Evolutionary conservation across 2,113 vertebrate genomes (phyloP).

Genomic region (Girardinichthys multiradiatus): DNA sequence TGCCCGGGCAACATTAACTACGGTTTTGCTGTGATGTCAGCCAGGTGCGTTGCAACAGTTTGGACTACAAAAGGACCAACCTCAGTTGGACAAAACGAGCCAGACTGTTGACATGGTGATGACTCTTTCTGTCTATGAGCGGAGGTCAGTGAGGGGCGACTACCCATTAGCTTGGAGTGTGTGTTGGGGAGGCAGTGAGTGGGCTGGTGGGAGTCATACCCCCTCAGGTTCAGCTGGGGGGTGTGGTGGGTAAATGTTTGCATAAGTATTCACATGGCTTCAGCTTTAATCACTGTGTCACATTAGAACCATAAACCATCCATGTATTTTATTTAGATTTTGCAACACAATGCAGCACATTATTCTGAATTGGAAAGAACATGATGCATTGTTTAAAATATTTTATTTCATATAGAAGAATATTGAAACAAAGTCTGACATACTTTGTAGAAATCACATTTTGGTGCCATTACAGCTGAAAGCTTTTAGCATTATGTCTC

Average conservation of each 20-base stretch:
- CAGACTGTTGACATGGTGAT: constrained; percentile 47
- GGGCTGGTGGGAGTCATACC: constrained; percentile 3
- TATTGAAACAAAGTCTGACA: too few relatives aligned
- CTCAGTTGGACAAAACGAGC: constrained; percentile 64
- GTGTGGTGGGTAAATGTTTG: constrained; percentile 8
- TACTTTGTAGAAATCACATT: too few relatives aligned
- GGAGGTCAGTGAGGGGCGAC: constrained; percentile 54
- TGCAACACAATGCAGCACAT: too few relatives aligned
- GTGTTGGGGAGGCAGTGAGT: constrained; percentile 27
- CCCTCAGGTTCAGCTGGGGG: constrained; percentile 4
- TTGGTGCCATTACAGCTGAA: too few relatives aligned
- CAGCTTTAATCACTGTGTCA: too few relatives aligned
- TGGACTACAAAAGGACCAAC: constrained; percentile 52
- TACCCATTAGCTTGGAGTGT: constrained; percentile 59
- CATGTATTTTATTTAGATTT: too few relatives aligned
- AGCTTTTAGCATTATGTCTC: too few relatives aligned
- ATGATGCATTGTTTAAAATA: too few relatives aligned
- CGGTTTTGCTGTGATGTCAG: constrained; percentile 60
- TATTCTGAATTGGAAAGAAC: too few relatives aligned
- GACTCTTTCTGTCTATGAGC: constrained; percentile 44
- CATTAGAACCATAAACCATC: too few relatives aligned
- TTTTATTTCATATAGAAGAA: too few relatives aligned
- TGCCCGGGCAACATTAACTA: constrained; percentile 56
- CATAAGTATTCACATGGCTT: neutral
- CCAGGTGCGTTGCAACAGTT: constrained; percentile 60